phyloP scores from a whole-genome alignment of 2,888 invertebrate genomes.

The Lepidochitona cinerea region DNA sequence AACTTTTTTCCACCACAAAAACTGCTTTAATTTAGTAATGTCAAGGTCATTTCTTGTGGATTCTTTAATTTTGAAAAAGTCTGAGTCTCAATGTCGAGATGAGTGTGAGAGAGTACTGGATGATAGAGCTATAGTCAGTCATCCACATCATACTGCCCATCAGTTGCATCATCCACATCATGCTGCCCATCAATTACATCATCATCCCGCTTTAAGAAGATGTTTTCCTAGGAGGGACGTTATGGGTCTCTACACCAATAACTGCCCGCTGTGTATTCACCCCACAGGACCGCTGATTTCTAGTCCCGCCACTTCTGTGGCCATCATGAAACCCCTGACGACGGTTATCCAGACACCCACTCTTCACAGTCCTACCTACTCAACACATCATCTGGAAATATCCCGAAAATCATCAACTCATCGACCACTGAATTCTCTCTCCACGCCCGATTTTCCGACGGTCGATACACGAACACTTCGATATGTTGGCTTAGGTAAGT shows the following conservation, averaged over 20 bases:
- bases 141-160: constrained; percentile 2
- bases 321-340: constrained; percentile 18
- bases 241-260: constrained; percentile 43
- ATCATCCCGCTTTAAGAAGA: constrained; percentile 22
- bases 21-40: no score
- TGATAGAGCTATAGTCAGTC: constrained; percentile 17
- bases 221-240: constrained; percentile 56
- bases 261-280: constrained; percentile 57
- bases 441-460: background rate
- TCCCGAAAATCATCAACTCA: background rate
- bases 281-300: constrained; percentile 30
- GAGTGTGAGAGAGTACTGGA: constrained; percentile 5
- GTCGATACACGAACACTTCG: constrained; percentile 9
- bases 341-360: constrained; percentile 22
- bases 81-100: constrained; percentile 26
- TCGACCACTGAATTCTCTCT: background rate
- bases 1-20: no score
- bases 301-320: constrained; percentile 10
- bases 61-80: constrained; percentile 63
- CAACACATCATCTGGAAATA: background rate
- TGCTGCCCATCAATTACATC: background rate
- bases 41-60: constrained; percentile 69
- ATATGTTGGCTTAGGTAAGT: constrained; percentile 18
- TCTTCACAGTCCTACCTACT: background rate
- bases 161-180: background rate